These are phyloP conservation scores for Panopea generosa DNA, from an alignment of 2,888 invertebrate genomes.

Conservation along the genomic window DNA sequence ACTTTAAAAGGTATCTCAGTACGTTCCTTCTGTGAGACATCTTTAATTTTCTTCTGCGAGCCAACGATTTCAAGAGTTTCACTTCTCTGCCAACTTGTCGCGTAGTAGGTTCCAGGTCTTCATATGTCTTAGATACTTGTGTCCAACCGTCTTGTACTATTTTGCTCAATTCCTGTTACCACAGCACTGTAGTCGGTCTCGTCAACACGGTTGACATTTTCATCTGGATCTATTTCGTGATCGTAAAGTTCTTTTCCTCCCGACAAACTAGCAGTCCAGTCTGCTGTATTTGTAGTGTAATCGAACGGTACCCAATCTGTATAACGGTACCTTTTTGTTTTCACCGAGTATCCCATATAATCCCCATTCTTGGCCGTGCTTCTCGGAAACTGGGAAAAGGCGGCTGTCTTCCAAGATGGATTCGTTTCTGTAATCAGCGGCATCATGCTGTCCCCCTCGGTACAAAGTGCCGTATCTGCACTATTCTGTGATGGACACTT, in stretches of 20 bases:
- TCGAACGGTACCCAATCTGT: conserved; percentile 62
- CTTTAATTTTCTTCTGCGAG: too few species aligned
- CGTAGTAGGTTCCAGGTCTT: too few species aligned
- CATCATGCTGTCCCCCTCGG: conserved; percentile 69
- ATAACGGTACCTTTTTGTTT: conserved; percentile 67
- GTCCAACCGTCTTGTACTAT: conserved; percentile 44
- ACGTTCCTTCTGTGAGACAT: too few species aligned
- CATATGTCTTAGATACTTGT: too few species aligned
- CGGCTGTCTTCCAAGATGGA: conserved; percentile 41
- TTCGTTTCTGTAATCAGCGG: conserved; percentile 57
- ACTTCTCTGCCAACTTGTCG: background rate
- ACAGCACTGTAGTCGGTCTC: conserved; percentile 82
- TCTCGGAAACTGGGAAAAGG: conserved; percentile 69
- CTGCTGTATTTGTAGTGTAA: conserved; percentile 34
- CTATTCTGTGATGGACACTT: conserved; percentile 66
- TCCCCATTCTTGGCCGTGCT: background rate
- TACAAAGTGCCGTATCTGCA: conserved; percentile 53
- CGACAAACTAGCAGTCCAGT: conserved; percentile 83
- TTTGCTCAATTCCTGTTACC: conserved; percentile 38
- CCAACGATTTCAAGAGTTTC: background rate
- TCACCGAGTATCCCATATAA: conserved; percentile 70
- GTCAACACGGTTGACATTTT: conserved; percentile 89
- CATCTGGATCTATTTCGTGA: conserved; percentile 89
- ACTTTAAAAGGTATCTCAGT: too few species aligned
- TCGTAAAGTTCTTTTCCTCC: conserved; percentile 91